These are phyloP conservation scores for Synodontis membranacea DNA, from an alignment of 2,113 vertebrate species.

Conservation along the genomic window DNA sequence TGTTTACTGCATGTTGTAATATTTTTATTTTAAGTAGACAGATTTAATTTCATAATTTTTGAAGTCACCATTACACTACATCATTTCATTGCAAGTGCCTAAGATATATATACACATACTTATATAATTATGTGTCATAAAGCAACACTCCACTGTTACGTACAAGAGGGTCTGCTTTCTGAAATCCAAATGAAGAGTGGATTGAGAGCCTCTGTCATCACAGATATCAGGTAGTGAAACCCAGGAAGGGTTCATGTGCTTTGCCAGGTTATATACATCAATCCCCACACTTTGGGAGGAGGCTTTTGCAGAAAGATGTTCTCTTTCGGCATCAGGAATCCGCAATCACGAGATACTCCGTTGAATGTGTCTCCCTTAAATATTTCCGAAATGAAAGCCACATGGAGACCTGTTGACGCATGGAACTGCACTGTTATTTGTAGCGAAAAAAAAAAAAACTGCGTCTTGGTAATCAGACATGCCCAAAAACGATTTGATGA, in stretches of 20 bases:
- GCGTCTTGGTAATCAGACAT: not conserved
- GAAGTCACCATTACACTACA: too few relatives aligned
- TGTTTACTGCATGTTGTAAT: too few relatives aligned
- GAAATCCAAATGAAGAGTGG: conserved; percentile 63
- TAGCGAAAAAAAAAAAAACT: not conserved
- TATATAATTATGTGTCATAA: conserved; percentile 9
- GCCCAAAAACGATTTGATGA: not conserved
- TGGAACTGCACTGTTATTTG: conserved; percentile 25
- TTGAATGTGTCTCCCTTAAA: conserved; percentile 65
- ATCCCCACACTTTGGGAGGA: not conserved
- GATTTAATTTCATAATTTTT: too few relatives aligned
- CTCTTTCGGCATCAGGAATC: conserved; percentile 64
- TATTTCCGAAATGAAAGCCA: conserved; percentile 64
- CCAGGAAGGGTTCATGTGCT: conserved; percentile 8
- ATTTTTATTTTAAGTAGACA: too few relatives aligned
- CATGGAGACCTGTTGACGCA: conserved; percentile 59
- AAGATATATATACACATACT: too few relatives aligned
- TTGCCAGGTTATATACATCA: conserved; percentile 15
- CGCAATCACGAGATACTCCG: conserved; percentile 50
- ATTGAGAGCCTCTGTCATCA: conserved; percentile 61
- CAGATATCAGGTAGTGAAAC: conserved; percentile 51
- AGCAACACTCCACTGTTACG: conserved; percentile 40
- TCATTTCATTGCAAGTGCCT: too few relatives aligned
- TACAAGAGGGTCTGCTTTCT: conserved; percentile 52
- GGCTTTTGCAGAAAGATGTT: conserved; percentile 61